These are phyloP conservation scores for Drosophila ananassae DNA, from an alignment of 1,140 invertebrate species.

Conservation along the genomic window DNA sequence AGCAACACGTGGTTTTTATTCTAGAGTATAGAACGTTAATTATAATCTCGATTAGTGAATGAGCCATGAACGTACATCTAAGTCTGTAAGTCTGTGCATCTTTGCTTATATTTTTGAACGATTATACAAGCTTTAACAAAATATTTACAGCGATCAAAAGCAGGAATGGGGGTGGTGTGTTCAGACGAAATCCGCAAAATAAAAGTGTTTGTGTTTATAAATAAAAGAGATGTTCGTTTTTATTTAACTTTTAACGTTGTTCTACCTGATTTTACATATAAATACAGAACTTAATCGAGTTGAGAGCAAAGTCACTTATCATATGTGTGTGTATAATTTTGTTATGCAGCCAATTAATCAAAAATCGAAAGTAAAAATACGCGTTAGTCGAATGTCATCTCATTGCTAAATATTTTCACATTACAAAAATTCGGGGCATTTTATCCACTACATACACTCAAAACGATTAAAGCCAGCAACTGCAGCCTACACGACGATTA, in stretches of 20 bases:
- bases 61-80: conserved; percentile 31
- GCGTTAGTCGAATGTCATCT: conserved; percentile 36
- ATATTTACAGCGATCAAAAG: conserved; percentile 59
- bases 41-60: conserved; percentile 34
- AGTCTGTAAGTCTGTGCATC: conserved; percentile 6
- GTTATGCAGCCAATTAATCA: conserved; percentile 34
- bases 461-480: conserved; percentile 32
- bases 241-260: conserved; percentile 63
- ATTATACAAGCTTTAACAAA: conserved; percentile 55
- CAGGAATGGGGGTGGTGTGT: neutral
- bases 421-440: conserved; percentile 43
- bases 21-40: conserved; percentile 54
- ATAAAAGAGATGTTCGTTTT: conserved; percentile 66
- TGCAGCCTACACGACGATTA: conserved; percentile 22
- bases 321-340: conserved; percentile 48
- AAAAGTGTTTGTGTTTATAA: conserved; percentile 50
- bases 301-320: conserved; percentile 74
- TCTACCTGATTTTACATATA: conserved; percentile 70
- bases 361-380: conserved; percentile 36
- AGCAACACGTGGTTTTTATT: conserved; percentile 69
- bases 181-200: conserved; percentile 1
- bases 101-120: conserved; percentile 17
- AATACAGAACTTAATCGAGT: conserved; percentile 70
- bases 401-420: conserved; percentile 40
- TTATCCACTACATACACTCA: conserved; percentile 55